Percentiles rank a stretch among this genome's conserved stretches.
phyloP scores from a whole-genome alignment of 2,888 invertebrate genomes.

The Galerucella calmariensis region DNA sequence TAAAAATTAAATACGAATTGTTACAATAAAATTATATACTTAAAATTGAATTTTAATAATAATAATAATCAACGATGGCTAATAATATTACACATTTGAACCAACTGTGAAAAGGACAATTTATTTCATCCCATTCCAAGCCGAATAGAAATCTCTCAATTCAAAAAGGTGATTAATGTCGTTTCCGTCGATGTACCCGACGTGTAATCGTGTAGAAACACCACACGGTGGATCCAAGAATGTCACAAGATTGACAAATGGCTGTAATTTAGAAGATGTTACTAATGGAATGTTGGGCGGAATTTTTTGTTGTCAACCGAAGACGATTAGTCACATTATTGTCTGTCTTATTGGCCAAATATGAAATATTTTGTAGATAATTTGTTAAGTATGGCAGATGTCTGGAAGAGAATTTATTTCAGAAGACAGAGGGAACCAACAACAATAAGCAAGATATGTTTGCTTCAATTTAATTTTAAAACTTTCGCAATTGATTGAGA shows the following conservation, averaged over 20 bases:
- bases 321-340: slow-evolving; percentile 22
- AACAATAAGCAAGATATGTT: too few relatives aligned
- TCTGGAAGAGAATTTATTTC: background rate
- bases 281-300: slow-evolving; percentile 35
- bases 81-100: background rate
- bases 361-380: slow-evolving; percentile 28
- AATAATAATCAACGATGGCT: too few relatives aligned
- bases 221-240: slow-evolving; percentile 30
- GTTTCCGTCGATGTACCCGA: slow-evolving; percentile 18
- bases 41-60: too few relatives aligned
- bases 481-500: background rate
- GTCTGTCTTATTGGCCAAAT: slow-evolving; percentile 32
- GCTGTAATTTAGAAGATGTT: slow-evolving; percentile 32
- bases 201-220: slow-evolving; percentile 30
- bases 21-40: too few relatives aligned
- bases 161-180: slow-evolving; percentile 23
- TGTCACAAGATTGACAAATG: slow-evolving; percentile 39
- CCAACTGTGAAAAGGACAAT: background rate
- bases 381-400: slow-evolving; percentile 24
- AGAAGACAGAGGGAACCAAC: background rate
- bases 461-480: background rate
- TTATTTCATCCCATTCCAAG: background rate
- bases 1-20: too few relatives aligned
- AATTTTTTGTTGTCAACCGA: slow-evolving; percentile 27
- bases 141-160: slow-evolving; percentile 20